These are phyloP conservation scores for Eustalomyia histrio DNA, from an alignment of 2,888 invertebrate genomes.

Conservation along the genomic window DNA sequence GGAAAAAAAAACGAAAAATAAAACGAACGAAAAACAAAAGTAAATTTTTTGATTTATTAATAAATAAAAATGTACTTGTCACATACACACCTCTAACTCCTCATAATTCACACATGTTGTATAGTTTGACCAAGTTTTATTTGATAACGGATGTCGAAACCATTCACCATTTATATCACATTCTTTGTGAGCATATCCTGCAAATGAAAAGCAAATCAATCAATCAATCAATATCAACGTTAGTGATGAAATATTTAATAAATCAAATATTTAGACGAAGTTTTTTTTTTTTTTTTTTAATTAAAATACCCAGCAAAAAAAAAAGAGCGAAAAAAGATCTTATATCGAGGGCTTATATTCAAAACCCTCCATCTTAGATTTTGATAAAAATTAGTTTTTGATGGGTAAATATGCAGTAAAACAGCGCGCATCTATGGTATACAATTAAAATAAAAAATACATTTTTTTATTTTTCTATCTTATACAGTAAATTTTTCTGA, in stretches of 20 bases:
- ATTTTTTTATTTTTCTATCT: too few species aligned
- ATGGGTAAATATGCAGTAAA: too few species aligned
- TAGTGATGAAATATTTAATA: neutral
- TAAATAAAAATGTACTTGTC: neutral
- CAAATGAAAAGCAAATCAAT: constrained; percentile 46
- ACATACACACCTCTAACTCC: constrained; percentile 83
- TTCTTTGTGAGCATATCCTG: constrained; percentile 89
- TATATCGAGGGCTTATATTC: too few species aligned
- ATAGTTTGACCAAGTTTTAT: constrained; percentile 93
- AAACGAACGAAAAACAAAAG: constrained; percentile 7
- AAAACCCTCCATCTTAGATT: too few species aligned
- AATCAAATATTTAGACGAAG: neutral
- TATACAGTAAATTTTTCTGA: too few species aligned
- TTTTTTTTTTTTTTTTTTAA: too few species aligned
- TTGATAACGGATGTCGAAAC: constrained; percentile 89
- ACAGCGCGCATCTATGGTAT: too few species aligned
- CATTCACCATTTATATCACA: constrained; percentile 90
- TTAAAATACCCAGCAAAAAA: too few species aligned
- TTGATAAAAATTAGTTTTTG: too few species aligned
- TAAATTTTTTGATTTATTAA: neutral
- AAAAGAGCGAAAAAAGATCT: too few species aligned
- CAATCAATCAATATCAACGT: neutral
- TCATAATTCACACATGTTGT: constrained; percentile 90
- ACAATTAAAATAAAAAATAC: too few species aligned
- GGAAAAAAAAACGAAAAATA: too few species aligned